Percentiles rank a stretch among this genome's conserved stretches.
Evolutionary conservation across 2,113 vertebrate species (phyloP).

Genomic region (Anarrhichthys ocellatus): DNA sequence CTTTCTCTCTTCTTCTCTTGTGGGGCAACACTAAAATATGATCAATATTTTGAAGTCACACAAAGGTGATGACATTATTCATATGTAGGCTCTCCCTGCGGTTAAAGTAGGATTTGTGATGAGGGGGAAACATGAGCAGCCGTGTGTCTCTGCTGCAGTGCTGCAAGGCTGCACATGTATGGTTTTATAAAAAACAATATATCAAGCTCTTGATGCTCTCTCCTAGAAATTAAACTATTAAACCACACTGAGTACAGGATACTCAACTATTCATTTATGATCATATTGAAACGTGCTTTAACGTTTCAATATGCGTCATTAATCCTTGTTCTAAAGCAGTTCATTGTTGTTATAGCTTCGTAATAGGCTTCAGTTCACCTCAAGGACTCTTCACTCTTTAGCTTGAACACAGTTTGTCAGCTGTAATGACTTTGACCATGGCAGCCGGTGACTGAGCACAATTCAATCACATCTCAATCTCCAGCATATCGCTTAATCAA

Average conservation of each 20-base stretch:
- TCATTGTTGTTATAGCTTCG: constrained; percentile 55
- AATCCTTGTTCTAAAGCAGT: constrained; percentile 47
- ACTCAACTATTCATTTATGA: constrained; percentile 20
- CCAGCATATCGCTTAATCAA: constrained; percentile 56
- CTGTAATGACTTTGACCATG: constrained; percentile 55
- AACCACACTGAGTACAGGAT: neutral
- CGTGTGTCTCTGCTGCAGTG: neutral
- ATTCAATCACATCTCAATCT: constrained; percentile 57
- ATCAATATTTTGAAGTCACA: constrained; percentile 48
- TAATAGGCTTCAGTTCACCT: constrained; percentile 57
- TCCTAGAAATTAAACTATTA: constrained; percentile 30
- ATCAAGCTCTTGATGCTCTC: constrained; percentile 1
- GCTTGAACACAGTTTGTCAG: constrained; percentile 45
- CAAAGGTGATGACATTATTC: constrained; percentile 38
- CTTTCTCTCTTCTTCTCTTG: constrained; percentile 10
- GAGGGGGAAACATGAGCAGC: constrained; percentile 12
- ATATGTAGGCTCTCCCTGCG: constrained; percentile 33
- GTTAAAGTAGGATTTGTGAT: constrained; percentile 46
- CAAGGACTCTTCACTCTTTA: constrained; percentile 68
- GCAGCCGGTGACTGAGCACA: constrained; percentile 38
- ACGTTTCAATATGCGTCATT: constrained; percentile 27
- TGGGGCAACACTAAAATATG: constrained; percentile 22
- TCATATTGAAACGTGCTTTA: neutral
- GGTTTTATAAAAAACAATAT: constrained; percentile 18
- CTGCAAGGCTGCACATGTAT: neutral